Conservation (phyloP, 2,797 vertebrate species). For the Catostomus latipinnis region DNA sequence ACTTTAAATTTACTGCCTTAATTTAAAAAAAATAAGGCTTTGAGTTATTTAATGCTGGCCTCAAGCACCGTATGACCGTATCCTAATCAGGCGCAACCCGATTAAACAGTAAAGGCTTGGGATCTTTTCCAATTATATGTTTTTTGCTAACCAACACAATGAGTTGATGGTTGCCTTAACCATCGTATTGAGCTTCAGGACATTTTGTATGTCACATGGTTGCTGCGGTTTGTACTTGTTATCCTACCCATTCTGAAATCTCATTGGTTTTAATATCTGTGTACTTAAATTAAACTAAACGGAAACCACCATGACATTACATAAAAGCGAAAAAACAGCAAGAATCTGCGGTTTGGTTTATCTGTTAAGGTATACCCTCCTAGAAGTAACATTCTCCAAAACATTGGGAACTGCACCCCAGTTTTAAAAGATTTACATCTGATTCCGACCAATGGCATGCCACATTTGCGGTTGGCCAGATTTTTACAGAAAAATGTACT, state of each 20-base stretch:
- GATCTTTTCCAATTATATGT: no score
- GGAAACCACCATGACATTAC: neutral
- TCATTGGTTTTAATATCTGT: no score
- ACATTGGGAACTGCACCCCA: neutral
- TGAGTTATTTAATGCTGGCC: neutral
- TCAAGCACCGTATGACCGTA: neutral
- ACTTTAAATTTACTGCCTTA: neutral
- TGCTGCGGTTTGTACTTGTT: neutral
- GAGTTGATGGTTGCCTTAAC: no score
- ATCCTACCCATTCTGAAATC: neutral
- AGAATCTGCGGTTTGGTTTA: neutral
- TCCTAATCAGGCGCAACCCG: no score
- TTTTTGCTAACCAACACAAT: neutral
- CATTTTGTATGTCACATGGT: no score
- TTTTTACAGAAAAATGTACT: conserved; percentile 60
- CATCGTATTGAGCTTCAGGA: no score
- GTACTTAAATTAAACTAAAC: neutral
- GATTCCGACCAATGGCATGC: conserved; percentile 41
- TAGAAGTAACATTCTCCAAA: neutral
- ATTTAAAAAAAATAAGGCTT: no score
- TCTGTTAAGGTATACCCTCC: neutral
- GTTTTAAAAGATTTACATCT: conserved; percentile 27
- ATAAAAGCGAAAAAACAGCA: neutral
- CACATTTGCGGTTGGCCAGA: conserved; percentile 53
- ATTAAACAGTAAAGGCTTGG: no score